Base-by-base conservation (phyloP, 2,797 vertebrate genomes). In the Cottoperca gobio region DNA sequence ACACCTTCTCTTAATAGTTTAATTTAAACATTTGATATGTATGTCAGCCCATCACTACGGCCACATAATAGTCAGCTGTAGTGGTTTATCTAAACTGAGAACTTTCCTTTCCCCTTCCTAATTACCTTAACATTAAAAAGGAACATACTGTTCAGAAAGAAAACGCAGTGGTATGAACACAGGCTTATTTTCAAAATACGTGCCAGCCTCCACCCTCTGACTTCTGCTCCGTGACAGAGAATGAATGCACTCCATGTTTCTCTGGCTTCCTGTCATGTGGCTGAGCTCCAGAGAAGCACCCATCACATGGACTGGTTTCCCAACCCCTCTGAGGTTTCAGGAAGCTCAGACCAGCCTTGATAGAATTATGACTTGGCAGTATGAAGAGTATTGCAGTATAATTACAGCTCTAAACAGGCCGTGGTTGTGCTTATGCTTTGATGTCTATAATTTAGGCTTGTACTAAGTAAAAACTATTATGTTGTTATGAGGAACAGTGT, bases 341-440 rank as follows among this genome's bases (percentile, higher is more conserved):
- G 69, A 87, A 78, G 69, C 67, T 78, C 76, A 55, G 69, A 79
- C 68, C 17, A 69, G 66, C 65, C 73, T 72, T 81, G 76, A 79
- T 76, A 60, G 79, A 89, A 83, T 88, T 77, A 87, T 75, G 76
- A 78, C 81, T 81, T 76, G 73, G 79, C 80, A 70, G 33, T 37
- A 17, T 4, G 60, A 60, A 58, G 33, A 71, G 57, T 37, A 70
- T 70, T 58, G 55, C 67, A 70, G 69, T 60, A 59, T 89, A 93
- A 90, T 91, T 90, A 89, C 49, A 84, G 71, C 68, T 53, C 42
- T 70, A 62, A 55, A 16, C 35, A 24, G 49, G 61, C 73, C 53
- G 31, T 26, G 45, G 45, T 50, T 85, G 58, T 33, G 52, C 58
- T 72, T 76, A 39, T 79, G 66, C 67, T 81, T 70, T 79, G 65